These are phyloP conservation scores for Graphium colonna DNA, from an alignment of 2,888 invertebrate genomes.

Conservation along the genomic window DNA sequence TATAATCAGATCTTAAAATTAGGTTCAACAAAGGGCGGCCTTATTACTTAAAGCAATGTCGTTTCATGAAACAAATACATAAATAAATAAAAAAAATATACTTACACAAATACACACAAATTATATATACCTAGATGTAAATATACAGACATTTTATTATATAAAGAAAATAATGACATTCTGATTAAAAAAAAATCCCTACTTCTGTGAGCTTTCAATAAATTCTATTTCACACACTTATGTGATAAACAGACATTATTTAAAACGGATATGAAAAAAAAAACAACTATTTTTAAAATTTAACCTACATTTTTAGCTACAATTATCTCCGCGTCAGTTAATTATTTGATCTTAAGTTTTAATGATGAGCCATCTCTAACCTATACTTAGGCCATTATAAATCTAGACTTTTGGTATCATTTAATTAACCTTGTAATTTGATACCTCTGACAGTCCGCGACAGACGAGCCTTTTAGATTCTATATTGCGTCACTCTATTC, in stretches of 20 bases:
- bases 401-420: slow-evolving; percentile 14
- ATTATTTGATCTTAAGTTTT: slow-evolving; percentile 4
- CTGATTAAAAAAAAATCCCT: no score
- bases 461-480: slow-evolving; percentile 17
- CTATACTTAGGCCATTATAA: slow-evolving; percentile 4
- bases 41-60: no score
- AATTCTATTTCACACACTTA: no score
- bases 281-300: no score
- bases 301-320: not conserved
- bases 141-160: not conserved
- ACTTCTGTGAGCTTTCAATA: no score
- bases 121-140: not conserved
- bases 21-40: no score
- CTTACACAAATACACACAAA: no score
- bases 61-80: no score
- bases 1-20: not conserved
- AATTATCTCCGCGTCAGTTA: not conserved
- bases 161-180: no score
- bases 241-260: no score
- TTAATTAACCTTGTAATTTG: slow-evolving; percentile 19
- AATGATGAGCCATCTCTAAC: not conserved
- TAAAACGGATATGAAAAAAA: no score
- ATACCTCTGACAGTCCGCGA: slow-evolving; percentile 7
- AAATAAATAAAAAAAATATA: no score
- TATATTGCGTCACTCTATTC: slow-evolving; percentile 16